Evolutionary conservation across 30 jellyfish, hydroid and myxozoan genomes (phyloP).

Genomic region (Pelagia noctiluca): DNA sequence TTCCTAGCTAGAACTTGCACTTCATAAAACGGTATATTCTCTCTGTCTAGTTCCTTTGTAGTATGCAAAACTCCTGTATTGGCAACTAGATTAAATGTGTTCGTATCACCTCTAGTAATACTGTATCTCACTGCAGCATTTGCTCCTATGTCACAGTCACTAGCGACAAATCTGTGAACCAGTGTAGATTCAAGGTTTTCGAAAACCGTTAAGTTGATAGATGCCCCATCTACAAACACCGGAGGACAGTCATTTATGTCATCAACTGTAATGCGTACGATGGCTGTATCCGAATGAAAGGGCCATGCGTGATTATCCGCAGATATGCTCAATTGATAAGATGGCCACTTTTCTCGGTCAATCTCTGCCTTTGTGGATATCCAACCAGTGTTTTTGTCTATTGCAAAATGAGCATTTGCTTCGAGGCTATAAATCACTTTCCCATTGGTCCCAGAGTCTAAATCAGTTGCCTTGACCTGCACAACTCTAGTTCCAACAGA

Average conservation of each 20-base stretch:
- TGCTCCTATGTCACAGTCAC: slow-evolving; percentile 83
- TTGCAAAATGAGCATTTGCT: slow-evolving; percentile 68
- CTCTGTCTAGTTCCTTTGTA: slow-evolving; percentile 78
- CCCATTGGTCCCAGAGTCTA: slow-evolving; percentile 80
- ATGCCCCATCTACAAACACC: slow-evolving; percentile 74
- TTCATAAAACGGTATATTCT: slow-evolving; percentile 53
- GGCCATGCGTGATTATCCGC: slow-evolving; percentile 87
- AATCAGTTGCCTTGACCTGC: slow-evolving; percentile 78
- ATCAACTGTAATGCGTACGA: slow-evolving; percentile 71
- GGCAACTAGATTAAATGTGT: slow-evolving; percentile 62
- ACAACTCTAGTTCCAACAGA: slow-evolving; percentile 74
- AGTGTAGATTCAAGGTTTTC: slow-evolving; percentile 73
- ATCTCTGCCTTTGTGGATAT: slow-evolving; percentile 67
- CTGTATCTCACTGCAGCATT: slow-evolving; percentile 67
- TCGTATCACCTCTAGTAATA: slow-evolving; percentile 54
- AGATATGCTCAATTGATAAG: slow-evolving; percentile 64
- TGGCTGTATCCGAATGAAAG: slow-evolving; percentile 74
- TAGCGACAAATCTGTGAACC: slow-evolving; percentile 82
- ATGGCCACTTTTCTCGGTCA: slow-evolving; percentile 83
- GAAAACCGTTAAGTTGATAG: slow-evolving; percentile 57
- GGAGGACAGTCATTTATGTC: slow-evolving; percentile 96
- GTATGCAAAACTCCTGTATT: slow-evolving; percentile 74
- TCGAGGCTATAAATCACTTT: slow-evolving; percentile 54
- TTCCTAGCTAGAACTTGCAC: slow-evolving; percentile 74
- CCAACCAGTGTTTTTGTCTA: slow-evolving; percentile 82